phyloP scores from a whole-genome alignment of 2,797 vertebrate species.

The Onychomys leucogaster region DNA sequence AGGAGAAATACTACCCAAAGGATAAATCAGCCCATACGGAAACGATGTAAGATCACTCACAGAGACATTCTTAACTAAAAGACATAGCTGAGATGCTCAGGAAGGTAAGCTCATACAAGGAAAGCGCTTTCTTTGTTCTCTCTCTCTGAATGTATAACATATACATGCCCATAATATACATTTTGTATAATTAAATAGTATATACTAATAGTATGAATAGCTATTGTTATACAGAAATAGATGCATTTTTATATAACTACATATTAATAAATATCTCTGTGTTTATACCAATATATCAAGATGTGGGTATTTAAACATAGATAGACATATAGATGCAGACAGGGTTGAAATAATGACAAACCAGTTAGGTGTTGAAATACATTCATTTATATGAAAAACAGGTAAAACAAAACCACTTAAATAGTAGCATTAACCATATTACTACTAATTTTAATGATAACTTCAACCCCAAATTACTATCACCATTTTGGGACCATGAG shows the following conservation, averaged over 20 bases:
- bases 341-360: constrained; percentile 30
- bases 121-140: neutral
- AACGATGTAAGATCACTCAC: neutral
- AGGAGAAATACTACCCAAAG: neutral
- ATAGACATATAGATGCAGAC: neutral
- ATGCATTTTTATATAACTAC: neutral
- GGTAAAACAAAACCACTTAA: neutral
- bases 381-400: neutral
- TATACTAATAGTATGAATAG: neutral
- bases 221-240: neutral
- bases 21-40: neutral
- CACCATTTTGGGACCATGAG: neutral
- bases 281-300: neutral
- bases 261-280: neutral
- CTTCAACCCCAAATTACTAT: neutral
- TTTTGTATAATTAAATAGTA: neutral
- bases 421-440: neutral
- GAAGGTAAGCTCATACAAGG: neutral
- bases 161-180: neutral
- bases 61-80: neutral
- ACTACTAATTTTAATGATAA: neutral
- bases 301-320: neutral
- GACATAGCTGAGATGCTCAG: neutral
- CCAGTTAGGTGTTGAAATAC: neutral
- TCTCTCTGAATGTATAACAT: neutral